Conservation (phyloP, 2,113 vertebrate genomes). For the Neofelis nebulosa region DNA sequence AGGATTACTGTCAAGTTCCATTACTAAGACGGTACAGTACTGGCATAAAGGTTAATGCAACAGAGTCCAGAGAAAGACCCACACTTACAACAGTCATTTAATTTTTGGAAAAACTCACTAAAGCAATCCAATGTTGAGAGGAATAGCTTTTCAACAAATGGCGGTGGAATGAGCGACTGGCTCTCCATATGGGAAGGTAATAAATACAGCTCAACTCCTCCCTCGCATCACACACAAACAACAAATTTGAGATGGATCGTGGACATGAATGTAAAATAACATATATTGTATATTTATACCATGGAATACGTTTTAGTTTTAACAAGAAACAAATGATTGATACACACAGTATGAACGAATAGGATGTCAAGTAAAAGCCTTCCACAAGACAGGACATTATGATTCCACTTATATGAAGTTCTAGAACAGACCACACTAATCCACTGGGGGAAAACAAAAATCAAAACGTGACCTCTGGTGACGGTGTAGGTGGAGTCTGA, state of each 20-base stretch:
- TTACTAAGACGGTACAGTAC: neutral
- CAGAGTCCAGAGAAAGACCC: neutral
- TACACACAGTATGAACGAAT: neutral
- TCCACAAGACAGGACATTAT: neutral
- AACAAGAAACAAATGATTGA: neutral
- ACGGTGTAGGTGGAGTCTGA: neutral
- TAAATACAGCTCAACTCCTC: neutral
- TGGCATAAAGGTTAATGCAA: neutral
- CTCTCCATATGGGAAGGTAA: neutral
- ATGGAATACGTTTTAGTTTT: neutral
- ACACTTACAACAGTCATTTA: neutral
- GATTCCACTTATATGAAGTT: neutral
- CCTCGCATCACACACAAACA: neutral
- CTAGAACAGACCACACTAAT: constrained; percentile 15
- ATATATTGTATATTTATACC: neutral
- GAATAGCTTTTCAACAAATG: neutral
- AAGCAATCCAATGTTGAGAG: neutral
- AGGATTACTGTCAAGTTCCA: neutral
- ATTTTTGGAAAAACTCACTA: neutral
- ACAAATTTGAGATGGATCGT: neutral
- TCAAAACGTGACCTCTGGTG: neutral
- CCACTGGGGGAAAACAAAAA: neutral
- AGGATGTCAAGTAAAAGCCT: neutral
- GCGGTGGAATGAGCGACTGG: neutral
- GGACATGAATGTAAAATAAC: neutral